Conservation (phyloP, 2,113 vertebrate species). For the Eretmochelys imbricata region DNA sequence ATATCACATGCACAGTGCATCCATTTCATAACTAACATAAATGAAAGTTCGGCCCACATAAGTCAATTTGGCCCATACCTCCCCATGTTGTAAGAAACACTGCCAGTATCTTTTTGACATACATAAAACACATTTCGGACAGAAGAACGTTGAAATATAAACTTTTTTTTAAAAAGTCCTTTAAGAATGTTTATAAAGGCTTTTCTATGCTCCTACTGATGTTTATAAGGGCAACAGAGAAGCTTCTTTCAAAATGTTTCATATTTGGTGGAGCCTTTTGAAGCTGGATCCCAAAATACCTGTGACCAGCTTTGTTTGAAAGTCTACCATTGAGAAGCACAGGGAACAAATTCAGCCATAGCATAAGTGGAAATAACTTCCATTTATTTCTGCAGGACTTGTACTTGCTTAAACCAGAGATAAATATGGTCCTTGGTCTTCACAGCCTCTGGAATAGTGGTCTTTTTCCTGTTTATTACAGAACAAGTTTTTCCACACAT, state of each 20-base stretch:
- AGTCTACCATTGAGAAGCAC: background rate
- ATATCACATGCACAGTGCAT: background rate
- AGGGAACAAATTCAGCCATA: background rate
- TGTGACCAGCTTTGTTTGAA: background rate
- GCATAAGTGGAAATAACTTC: background rate
- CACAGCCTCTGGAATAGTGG: background rate
- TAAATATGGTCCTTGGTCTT: background rate
- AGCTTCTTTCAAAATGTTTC: background rate
- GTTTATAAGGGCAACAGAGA: fast-evolving
- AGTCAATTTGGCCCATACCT: background rate
- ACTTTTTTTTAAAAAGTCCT: background rate
- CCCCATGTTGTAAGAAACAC: background rate
- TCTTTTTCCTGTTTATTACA: background rate
- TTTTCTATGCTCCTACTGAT: background rate
- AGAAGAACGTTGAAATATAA: background rate
- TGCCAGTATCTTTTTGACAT: background rate
- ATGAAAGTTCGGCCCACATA: fast-evolving
- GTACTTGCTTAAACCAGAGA: background rate
- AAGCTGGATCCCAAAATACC: fast-evolving
- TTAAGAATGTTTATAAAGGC: background rate
- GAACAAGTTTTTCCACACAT: background rate
- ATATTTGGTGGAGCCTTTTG: background rate
- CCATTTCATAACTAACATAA: background rate
- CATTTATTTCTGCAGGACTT: background rate
- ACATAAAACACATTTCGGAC: background rate